phyloP scores from a whole-genome alignment of 2,888 invertebrate genomes.

The Smittia aterrima region DNA sequence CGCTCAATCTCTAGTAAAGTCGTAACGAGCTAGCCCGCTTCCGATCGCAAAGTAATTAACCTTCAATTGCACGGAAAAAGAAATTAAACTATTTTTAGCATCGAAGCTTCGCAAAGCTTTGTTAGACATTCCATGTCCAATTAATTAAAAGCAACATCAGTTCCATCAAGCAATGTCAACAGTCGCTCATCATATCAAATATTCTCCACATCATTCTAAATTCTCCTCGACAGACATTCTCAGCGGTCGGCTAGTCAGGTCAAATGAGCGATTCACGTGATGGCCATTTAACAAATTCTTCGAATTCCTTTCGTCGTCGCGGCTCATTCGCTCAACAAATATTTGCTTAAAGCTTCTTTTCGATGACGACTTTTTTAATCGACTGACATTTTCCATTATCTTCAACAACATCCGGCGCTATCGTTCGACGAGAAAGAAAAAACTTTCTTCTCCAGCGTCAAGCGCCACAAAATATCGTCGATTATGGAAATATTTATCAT shows the following conservation, averaged over 20 bases:
- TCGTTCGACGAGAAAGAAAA: background rate
- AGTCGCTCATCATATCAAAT: too few species aligned
- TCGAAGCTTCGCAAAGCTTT: too few species aligned
- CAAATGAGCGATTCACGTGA: too few species aligned
- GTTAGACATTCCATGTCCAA: too few species aligned
- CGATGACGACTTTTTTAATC: background rate
- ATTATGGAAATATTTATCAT: background rate
- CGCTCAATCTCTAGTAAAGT: background rate
- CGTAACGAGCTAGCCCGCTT: background rate
- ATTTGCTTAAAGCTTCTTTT: background rate
- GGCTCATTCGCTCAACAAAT: background rate
- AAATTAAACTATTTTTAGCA: too few species aligned
- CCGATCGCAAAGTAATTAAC: background rate
- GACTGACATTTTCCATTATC: constrained; percentile 9
- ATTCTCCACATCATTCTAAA: too few species aligned
- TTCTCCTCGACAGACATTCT: too few species aligned
- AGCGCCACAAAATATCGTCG: background rate
- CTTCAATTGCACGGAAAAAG: constrained; percentile 7
- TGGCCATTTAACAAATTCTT: background rate
- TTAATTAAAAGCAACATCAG: too few species aligned
- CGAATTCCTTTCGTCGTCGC: background rate
- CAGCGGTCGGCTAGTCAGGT: too few species aligned
- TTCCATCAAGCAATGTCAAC: too few species aligned
- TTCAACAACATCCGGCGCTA: background rate
- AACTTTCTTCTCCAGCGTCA: background rate